phyloP scores from a whole-genome alignment of 2,888 invertebrate species.

The Halocaridina rubra region DNA sequence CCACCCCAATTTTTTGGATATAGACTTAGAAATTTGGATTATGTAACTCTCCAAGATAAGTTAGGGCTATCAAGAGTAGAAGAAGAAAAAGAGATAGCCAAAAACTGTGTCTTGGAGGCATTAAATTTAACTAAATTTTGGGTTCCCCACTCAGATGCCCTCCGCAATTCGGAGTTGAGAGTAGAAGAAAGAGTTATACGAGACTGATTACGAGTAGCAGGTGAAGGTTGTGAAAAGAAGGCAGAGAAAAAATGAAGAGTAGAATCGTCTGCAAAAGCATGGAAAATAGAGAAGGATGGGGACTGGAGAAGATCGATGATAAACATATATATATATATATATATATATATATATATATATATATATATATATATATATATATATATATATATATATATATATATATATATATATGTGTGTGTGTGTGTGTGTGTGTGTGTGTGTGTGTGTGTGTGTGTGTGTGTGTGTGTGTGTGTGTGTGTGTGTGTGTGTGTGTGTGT shows the following conservation, averaged over 20 bases:
- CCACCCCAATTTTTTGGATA: neutral
- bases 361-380: neutral
- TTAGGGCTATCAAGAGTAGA: neutral
- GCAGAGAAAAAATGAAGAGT: too few species aligned
- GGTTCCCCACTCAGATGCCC: too few species aligned
- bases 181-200: too few species aligned
- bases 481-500: constrained; percentile 9
- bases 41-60: neutral
- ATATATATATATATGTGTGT: constrained; percentile 9
- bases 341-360: neutral
- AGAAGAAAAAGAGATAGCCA: too few species aligned
- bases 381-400: constrained; percentile 21
- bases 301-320: too few species aligned
- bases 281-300: neutral
- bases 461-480: neutral
- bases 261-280: neutral
- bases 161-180: too few species aligned
- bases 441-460: neutral
- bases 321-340: neutral
- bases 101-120: too few species aligned
- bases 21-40: too few species aligned
- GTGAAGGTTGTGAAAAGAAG: too few species aligned
- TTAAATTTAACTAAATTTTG: too few species aligned
- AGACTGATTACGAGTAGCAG: too few species aligned
- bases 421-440: neutral